Base-by-base conservation (phyloP, 2,113 vertebrate species). In the Phrynosoma blainvillii region DNA sequence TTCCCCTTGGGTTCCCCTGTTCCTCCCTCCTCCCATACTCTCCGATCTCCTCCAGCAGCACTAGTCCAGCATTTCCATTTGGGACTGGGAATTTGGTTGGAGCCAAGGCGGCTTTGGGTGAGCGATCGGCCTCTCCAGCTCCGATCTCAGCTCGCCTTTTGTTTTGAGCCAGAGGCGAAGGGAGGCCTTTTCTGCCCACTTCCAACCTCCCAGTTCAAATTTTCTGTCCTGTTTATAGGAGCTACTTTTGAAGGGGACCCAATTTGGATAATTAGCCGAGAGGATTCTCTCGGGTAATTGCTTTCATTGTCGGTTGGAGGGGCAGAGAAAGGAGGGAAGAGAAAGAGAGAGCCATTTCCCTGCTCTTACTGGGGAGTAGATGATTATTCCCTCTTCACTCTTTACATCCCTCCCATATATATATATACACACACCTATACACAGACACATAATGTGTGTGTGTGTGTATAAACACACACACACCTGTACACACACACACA, bases 221-320 rank as follows among this genome's bases (percentile, higher is more conserved):
- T 1, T 1, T 86, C 91, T 89, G 73, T 16, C 27, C 71, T 52
- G 84, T 90, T 94, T 94, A 18, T 93, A 92, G 93, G 84, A 92
- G 90, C 92, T 94, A 87, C 88, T 89, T 96, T 95, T 90, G 93
- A 94, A 93, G 87, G 91, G 89, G 94, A 87, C 68, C 78, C 94
- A 93, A 95, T 96, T 95, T 96, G 94, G 94, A 89, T 96, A 97
- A 97, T 96, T 92, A 93, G 93, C 32, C 66, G 93, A 91, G 90
- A 91, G 88, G 91, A 93, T 89, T 94, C 91, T 94, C 92, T 70
- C 92, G 21, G 88, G 84, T 95, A 96, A 96, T 96, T 95, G 93
- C 92, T 92, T 94, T 94, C 92, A 88, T 93, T 83, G 85, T 93
- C 92, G 92, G 93, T 93, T 93, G 92, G 89, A 84, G 92, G 86